Base-by-base conservation (phyloP, 2,797 vertebrate genomes). In the Schizopygopsis pylzovi region DNA sequence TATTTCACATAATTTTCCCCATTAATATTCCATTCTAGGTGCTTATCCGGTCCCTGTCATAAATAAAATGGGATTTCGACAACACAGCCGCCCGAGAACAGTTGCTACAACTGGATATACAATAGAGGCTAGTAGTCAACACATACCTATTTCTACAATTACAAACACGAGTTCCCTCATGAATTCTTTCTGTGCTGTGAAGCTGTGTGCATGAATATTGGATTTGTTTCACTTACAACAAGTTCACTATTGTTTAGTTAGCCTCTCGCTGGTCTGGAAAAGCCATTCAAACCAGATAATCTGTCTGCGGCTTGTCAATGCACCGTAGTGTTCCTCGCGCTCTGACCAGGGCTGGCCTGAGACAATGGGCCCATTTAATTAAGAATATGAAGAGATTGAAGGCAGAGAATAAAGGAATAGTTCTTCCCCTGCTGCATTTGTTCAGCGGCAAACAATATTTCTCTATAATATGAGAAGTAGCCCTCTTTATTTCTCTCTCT, bases 211-310 rank as follows among this genome's bases (percentile, higher is more conserved):
- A 94, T 91, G 91, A 94, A 95, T 93, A 93, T 94, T 94, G 92
- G 90, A 92, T 92, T 94, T 95, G 93, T 94, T 94, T 93, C 92
- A 93, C 89, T 92, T 92, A 90, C 91, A 95, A 95, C 94, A 96
- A 95, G 94, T 95, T 94, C 92, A 90, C 93, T 95, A 95, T 95
- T 95, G 94, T 96, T 94, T 92, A 91, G 86, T 87, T 85, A 92
- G 90, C 91, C 93, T 93, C 92, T 92, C 90, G 84, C 89, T 90
- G 91, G 90, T 91, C 92, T 92, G 91, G 88, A 94, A 94, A 94
- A 92, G 92, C 93, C 93, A 95, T 94, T 95, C 90, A 94, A 93
- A 95, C 89, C 93, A 93, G 92, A 94, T 95, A 94, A 94, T 94
- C 94, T 93, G 93, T 95, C 93, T 94, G 94, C 86, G 87, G 91